These are phyloP conservation scores for Arvicanthis niloticus DNA, from an alignment of 2,113 vertebrate species.

Conservation along the genomic window DNA sequence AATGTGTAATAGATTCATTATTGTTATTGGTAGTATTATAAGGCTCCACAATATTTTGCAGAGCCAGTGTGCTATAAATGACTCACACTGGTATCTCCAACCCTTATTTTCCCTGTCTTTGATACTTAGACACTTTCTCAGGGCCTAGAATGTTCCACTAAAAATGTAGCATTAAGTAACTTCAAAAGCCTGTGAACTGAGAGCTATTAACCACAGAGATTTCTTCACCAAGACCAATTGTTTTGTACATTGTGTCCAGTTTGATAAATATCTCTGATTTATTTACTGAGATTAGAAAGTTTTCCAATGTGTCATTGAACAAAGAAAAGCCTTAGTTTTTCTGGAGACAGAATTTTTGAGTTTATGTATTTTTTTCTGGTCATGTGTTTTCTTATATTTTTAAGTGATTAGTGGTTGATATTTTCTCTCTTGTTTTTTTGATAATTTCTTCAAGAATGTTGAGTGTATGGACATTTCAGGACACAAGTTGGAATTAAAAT, in stretches of 20 bases:
- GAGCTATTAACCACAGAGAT: not conserved
- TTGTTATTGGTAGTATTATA: not conserved
- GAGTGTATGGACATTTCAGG: conserved; percentile 73
- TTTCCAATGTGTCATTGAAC: conserved; percentile 60
- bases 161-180: not conserved
- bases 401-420: conserved; percentile 68
- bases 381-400: conserved; percentile 76
- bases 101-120: not conserved
- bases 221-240: not conserved
- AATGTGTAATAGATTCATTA: not conserved
- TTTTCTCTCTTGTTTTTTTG: conserved; percentile 77
- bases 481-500: conserved; percentile 68
- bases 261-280: conserved; percentile 45
- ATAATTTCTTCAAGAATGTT: conserved; percentile 56
- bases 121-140: not conserved
- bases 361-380: conserved; percentile 21
- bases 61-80: not conserved
- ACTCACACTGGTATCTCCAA: not conserved
- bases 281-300: conserved; percentile 31
- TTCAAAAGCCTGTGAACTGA: not conserved
- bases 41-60: not conserved
- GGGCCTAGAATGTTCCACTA: not conserved
- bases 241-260: conserved; percentile 75
- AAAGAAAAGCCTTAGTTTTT: conserved; percentile 72
- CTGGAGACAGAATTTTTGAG: conserved; percentile 50